Conservation (phyloP, 2,888 invertebrate species). For the Falcaria lacertinaria region DNA sequence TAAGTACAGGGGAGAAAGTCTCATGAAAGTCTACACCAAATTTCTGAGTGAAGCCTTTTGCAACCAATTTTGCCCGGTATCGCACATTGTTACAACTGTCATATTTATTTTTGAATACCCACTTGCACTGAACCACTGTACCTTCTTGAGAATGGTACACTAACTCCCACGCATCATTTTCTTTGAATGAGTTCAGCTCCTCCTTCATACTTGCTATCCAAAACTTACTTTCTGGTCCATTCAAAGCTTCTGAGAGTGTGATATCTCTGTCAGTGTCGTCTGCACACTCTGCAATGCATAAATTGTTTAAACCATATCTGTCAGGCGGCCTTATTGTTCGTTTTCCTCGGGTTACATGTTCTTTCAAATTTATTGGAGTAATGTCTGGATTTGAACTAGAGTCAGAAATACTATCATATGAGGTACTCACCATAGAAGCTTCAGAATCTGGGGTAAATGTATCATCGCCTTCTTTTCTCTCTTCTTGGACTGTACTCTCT, state of each 20-base stretch:
- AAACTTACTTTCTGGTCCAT: conserved; percentile 5
- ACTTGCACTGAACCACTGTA: conserved; percentile 9
- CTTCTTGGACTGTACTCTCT: too few relatives aligned
- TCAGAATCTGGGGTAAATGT: too few relatives aligned
- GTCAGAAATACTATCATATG: too few relatives aligned
- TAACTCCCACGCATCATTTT: conserved; percentile 14
- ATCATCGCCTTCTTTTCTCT: too few relatives aligned
- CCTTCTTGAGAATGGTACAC: conserved; percentile 1
- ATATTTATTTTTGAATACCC: conserved; percentile 7
- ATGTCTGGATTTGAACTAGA: too few relatives aligned
- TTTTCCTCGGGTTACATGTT: too few relatives aligned
- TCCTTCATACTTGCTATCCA: conserved; percentile 9
- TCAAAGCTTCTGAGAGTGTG: conserved; percentile 1
- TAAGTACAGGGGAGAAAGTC: conserved; percentile 11
- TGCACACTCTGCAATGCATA: too few relatives aligned
- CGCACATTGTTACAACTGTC: neutral
- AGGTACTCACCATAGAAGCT: too few relatives aligned
- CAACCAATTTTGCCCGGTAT: neutral
- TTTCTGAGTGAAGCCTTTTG: conserved; percentile 11
- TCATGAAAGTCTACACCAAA: conserved; percentile 11
- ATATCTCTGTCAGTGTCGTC: neutral
- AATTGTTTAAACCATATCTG: too few relatives aligned
- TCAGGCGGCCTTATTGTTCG: too few relatives aligned
- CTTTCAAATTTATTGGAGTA: too few relatives aligned
- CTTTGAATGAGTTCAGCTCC: conserved; percentile 13